Evolutionary conservation across 92 coral and sea anemone genomes (phyloP).

Genomic region (Phymanthus crucifer): DNA sequence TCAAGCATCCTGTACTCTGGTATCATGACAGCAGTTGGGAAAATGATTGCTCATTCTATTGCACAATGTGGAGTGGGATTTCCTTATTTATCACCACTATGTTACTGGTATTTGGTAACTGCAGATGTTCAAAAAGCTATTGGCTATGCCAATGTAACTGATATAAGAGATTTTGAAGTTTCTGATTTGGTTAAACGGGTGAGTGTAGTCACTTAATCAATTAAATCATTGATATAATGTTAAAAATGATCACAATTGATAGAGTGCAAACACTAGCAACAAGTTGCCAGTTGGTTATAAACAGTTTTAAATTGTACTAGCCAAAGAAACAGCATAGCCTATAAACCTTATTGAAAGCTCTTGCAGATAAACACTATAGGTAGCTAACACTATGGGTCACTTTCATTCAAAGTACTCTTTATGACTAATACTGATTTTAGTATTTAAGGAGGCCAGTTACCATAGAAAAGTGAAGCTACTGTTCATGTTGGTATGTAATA

Average conservation of each 20-base stretch:
- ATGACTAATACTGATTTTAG: background rate
- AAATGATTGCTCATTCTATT: constrained; percentile 72
- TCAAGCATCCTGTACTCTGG: too few relatives aligned
- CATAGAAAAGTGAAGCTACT: too few relatives aligned
- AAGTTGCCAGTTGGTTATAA: too few relatives aligned
- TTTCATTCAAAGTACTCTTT: background rate
- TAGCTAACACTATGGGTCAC: background rate
- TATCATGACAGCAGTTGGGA: constrained; percentile 54
- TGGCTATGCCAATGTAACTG: constrained; percentile 40
- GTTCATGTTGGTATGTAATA: too few relatives aligned
- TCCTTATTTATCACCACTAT: constrained; percentile 47
- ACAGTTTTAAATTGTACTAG: too few relatives aligned
- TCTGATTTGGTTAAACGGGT: constrained; percentile 39
- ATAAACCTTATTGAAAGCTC: background rate
- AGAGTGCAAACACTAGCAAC: background rate
- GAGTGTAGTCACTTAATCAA: background rate
- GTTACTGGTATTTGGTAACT: constrained; percentile 57
- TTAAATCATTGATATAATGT: background rate
- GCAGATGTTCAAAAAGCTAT: constrained; percentile 54
- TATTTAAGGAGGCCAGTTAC: too few relatives aligned
- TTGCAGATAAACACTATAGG: too few relatives aligned
- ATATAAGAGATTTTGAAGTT: constrained; percentile 47
- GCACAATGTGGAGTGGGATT: constrained; percentile 70
- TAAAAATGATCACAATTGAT: background rate
- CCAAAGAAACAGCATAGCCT: background rate